Base-by-base conservation (phyloP, 2,888 invertebrate species). In the Chrysomela aeneicollis region DNA sequence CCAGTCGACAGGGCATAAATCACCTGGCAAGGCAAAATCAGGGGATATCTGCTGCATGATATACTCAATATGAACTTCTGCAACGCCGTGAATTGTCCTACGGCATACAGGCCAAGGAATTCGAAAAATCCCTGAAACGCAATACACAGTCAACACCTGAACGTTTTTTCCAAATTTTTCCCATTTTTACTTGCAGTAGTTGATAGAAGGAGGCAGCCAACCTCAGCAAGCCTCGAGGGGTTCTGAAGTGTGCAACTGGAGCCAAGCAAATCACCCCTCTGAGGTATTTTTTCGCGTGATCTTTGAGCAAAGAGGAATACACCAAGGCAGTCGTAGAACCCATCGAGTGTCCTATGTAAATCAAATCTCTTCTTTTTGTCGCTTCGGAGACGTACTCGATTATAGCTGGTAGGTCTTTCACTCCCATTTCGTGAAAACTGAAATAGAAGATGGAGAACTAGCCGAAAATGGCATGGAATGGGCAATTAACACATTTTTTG, bases 261-360 rank as follows among this genome's bases (percentile, higher is more conserved):
- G 90, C 90, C 53, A 91, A 80, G 22, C 89, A 86, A 68, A 89
- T 87, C 63, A 89, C 88, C 0, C 87, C 86, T 70, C 85, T 85
- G 42, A 92, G 83, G 64, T 89, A 86, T 42, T 87, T 85, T 70
- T 91, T 89, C 18, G 78, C 77, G 71, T 92, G 90, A 67, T 90
- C 86, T 0, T 89, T 87, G 71, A 87, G 84, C n/a, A 87, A 85
- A 2, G 90, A 88, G 55, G 91, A 85, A 79, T 92, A 85, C 2
- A 89, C 88, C 76, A 89, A 90, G 68, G 89, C 86, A 63, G 88
- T 84, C 0, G 92, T 90, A 0, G 92, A 90, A 1, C 95, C 95
- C 89, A 95, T 94, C 0, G 94, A 95, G 81, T 95, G 94, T 0
- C 95, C 96, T 42, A 94, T 84, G 78, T 94, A 95, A 73, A 87